A percentile compares a stretch with the other conserved stretches of the same genome.
Conservation (phyloP, 2,888 invertebrate species). For the Nezara viridula region DNA sequence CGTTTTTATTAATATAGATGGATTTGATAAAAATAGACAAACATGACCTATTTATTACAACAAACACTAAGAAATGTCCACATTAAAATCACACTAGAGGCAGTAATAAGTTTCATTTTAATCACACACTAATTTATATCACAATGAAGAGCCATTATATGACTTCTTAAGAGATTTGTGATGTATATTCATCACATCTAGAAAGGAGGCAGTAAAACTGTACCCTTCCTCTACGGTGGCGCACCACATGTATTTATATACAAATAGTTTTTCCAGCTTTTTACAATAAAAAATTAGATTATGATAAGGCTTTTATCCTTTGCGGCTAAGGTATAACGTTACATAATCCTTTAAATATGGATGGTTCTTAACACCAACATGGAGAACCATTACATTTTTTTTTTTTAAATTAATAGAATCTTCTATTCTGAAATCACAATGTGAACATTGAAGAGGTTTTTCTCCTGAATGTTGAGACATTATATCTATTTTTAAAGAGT, state of each 20-base stretch:
- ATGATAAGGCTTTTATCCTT: background rate
- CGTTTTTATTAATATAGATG: too few species aligned
- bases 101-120: background rate
- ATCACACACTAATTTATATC: background rate
- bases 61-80: background rate
- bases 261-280: background rate
- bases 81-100: background rate
- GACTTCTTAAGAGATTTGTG: background rate
- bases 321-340: background rate
- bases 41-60: too few species aligned
- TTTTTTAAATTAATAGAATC: background rate
- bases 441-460: background rate
- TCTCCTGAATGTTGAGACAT: too few species aligned
- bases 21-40: too few species aligned
- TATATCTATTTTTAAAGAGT: constrained; percentile 40
- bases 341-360: background rate
- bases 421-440: background rate
- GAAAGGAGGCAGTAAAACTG: background rate
- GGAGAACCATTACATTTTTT: background rate
- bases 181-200: background rate
- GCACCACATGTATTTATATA: background rate
- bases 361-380: background rate
- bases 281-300: background rate
- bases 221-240: background rate
- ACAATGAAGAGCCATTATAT: background rate